These are phyloP conservation scores for Burhinus oedicnemus DNA, from an alignment of 2,113 vertebrate genomes.

Conservation along the genomic window DNA sequence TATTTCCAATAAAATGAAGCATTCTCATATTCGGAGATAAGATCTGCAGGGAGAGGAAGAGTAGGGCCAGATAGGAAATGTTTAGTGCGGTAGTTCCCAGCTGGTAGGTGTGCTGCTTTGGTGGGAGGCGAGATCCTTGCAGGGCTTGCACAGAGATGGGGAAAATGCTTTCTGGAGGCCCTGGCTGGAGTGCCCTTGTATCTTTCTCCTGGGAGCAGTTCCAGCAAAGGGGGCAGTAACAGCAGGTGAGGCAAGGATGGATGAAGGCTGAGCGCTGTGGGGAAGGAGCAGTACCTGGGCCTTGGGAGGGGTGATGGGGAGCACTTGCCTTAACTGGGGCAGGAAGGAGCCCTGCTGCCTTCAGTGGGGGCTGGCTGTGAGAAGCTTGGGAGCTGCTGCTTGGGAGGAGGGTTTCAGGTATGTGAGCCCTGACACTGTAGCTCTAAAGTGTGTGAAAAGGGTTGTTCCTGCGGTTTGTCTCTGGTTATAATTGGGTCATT, in stretches of 20 bases:
- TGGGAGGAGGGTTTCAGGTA: not conserved
- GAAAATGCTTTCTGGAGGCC: not conserved
- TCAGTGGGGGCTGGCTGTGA: fast-evolving
- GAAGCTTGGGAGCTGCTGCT: not conserved
- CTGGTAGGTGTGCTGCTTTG: fast-evolving
- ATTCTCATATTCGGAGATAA: not conserved
- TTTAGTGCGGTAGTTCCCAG: fast-evolving
- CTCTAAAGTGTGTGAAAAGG: not conserved
- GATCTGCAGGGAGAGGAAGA: not conserved
- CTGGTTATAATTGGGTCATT: not conserved
- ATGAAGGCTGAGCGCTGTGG: not conserved
- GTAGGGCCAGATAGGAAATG: not conserved
- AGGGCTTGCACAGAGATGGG: not conserved
- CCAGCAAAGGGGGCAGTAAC: not conserved
- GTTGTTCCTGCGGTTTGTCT: not conserved
- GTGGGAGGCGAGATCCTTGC: not conserved
- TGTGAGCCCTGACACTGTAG: fast-evolving
- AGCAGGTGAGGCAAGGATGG: not conserved
- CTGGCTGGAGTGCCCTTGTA: fast-evolving
- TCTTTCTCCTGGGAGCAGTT: not conserved
- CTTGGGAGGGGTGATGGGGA: not conserved
- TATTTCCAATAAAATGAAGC: not conserved
- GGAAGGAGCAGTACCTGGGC: not conserved
- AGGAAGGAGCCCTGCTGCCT: not conserved
- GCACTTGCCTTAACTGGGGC: not conserved